A percentile compares a stretch with the other conserved stretches of the same genome.
Evolutionary conservation across 2,797 vertebrate species (phyloP).

Genomic region (Siniperca scherzeri): DNA sequence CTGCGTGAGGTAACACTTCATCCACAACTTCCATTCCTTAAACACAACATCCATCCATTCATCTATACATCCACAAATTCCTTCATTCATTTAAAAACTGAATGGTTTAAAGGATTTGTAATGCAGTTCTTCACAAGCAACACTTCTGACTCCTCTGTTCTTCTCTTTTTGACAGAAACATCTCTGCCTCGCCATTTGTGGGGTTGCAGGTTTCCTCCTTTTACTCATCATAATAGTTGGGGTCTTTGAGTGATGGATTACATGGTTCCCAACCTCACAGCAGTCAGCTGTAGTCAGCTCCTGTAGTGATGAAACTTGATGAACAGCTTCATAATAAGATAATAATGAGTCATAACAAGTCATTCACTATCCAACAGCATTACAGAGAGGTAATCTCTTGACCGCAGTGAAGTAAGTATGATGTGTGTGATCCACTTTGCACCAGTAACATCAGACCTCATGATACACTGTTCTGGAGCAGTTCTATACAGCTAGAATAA

Average conservation of each 20-base stretch:
- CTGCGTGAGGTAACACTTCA: constrained; percentile 72
- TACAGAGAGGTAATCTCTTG: constrained; percentile 37
- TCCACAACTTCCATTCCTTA: not conserved
- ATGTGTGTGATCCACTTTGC: constrained; percentile 43
- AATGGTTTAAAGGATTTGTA: constrained; percentile 1
- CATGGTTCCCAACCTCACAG: constrained; percentile 28
- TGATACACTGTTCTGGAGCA: constrained; percentile 31
- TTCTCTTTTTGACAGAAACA: constrained; percentile 83
- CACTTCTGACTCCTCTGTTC: not conserved
- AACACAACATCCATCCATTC: constrained; percentile 1
- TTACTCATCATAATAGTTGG: constrained; percentile 89
- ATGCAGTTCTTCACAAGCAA: not conserved
- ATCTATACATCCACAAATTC: not conserved
- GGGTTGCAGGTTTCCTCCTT: constrained; percentile 85
- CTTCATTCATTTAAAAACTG: not conserved
- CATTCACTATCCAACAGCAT: constrained; percentile 48
- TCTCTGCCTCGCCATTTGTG: constrained; percentile 88
- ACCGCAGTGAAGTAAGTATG: constrained; percentile 29
- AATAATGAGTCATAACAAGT: constrained; percentile 1
- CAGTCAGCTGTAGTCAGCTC: constrained; percentile 28
- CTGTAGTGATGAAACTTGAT: constrained; percentile 24
- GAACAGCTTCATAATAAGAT: constrained; percentile 35
- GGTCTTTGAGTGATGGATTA: constrained; percentile 65
- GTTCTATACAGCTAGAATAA: not conserved
- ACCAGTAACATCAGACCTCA: constrained; percentile 34